Evolutionary conservation across 2,113 vertebrate species (phyloP).

Genomic region (Zosterops pallidus): DNA sequence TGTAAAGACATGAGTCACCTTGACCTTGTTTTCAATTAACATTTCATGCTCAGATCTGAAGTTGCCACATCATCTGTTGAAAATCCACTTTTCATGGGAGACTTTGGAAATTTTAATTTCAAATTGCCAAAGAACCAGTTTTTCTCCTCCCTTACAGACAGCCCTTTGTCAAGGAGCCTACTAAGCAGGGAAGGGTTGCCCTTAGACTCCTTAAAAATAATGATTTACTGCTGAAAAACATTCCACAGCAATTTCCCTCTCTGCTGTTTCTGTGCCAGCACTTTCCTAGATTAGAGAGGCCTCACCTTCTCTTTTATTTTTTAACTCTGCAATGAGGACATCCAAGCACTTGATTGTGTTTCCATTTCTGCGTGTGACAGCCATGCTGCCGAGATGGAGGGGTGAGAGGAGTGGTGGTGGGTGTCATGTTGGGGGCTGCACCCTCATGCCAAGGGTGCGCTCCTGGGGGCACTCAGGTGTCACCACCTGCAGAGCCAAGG

Average conservation of each 20-base stretch:
- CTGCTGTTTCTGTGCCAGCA: background rate
- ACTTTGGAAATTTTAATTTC: background rate
- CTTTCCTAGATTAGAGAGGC: background rate
- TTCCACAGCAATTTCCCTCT: background rate
- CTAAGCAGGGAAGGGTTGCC: background rate
- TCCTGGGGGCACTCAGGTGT: fast-evolving
- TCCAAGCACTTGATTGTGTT: background rate
- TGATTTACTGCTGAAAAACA: background rate
- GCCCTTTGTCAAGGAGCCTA: background rate
- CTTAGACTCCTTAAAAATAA: background rate
- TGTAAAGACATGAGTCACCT: background rate
- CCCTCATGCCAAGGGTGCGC: fast-evolving
- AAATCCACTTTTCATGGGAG: background rate
- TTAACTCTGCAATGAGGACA: background rate
- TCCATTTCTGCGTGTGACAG: background rate
- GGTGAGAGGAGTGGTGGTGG: background rate
- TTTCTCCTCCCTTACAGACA: background rate
- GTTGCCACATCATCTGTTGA: background rate
- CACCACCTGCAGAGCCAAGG: background rate
- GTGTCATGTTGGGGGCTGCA: too few species aligned
- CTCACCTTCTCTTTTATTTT: background rate
- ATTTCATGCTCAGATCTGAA: background rate
- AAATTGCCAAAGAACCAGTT: background rate
- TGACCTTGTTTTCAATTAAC: slow-evolving; percentile 14
- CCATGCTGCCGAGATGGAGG: background rate